A percentile compares a stretch with the other conserved stretches of the same genome.
Conservation (phyloP, 64 coral and sea anemone genomes). For the Pachyseris speciosa region DNA sequence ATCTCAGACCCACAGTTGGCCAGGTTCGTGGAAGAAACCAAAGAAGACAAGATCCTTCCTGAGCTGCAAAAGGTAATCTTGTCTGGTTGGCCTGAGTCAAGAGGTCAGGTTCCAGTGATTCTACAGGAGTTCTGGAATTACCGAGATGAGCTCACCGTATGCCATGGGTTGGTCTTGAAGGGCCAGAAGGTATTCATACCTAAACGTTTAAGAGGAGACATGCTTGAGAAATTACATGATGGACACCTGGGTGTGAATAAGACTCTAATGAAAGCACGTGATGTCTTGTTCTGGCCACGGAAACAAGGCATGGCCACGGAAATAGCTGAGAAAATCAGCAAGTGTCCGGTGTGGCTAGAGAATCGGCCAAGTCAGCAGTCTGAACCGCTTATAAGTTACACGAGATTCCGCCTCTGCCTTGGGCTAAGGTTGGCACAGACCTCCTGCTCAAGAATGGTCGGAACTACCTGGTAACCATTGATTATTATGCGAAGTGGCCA, state of each 20-base stretch:
- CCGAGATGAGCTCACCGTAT: slow-evolving; percentile 8
- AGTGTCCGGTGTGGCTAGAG: background rate
- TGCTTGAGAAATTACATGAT: no score
- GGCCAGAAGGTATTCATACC: no score
- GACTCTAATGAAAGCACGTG: background rate
- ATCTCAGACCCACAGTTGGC: slow-evolving; percentile 32
- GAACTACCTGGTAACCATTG: slow-evolving; percentile 47
- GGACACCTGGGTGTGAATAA: no score
- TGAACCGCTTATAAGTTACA: slow-evolving; percentile 41
- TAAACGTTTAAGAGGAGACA: no score
- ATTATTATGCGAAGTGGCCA: slow-evolving; percentile 58
- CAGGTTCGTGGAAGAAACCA: slow-evolving; percentile 3
- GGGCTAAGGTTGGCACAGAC: slow-evolving; percentile 53
- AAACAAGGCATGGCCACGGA: background rate
- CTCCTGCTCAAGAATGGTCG: slow-evolving; percentile 2
- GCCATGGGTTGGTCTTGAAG: no score
- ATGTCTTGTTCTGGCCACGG: background rate
- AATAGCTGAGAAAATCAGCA: background rate
- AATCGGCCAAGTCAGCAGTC: slow-evolving; percentile 25
- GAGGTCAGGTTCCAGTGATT: background rate
- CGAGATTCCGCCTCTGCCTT: slow-evolving; percentile 51
- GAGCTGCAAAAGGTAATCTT: background rate
- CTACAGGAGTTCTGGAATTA: background rate
- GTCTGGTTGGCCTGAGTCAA: slow-evolving; percentile 16
- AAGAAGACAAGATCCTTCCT: slow-evolving; percentile 31